These are phyloP conservation scores for Dasypolia templi DNA, from an alignment of 2,888 invertebrate genomes.

Conservation along the genomic window DNA sequence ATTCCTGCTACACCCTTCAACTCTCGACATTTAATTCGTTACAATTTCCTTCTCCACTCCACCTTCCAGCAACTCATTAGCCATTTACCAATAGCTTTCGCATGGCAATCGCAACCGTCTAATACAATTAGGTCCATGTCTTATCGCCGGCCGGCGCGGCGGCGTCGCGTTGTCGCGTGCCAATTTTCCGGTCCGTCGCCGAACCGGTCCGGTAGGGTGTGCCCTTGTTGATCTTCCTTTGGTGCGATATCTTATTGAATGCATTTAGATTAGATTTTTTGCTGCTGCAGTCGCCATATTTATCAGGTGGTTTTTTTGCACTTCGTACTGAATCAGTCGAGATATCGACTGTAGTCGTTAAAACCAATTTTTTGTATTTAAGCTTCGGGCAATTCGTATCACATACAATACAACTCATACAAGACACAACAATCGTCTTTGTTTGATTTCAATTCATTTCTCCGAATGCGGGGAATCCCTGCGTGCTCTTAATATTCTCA, in stretches of 20 bases:
- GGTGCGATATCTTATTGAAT: constrained; percentile 46
- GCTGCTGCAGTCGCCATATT: background rate
- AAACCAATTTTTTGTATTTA: background rate
- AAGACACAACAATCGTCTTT: constrained; percentile 28
- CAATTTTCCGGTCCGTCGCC: constrained; percentile 74
- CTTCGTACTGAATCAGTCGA: background rate
- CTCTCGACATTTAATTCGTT: background rate
- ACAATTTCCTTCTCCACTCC: constrained; percentile 1
- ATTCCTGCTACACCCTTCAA: background rate
- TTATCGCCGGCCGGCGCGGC: no score
- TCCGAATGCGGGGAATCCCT: constrained; percentile 45
- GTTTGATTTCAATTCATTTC: constrained; percentile 31
- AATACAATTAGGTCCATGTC: constrained; percentile 55
- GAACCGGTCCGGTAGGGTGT: constrained; percentile 64
- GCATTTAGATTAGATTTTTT: constrained; percentile 13
- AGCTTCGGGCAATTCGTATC: constrained; percentile 13
- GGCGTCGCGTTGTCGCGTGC: constrained; percentile 64
- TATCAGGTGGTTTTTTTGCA: background rate
- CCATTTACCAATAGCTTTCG: constrained; percentile 45
- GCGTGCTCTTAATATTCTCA: constrained; percentile 3
- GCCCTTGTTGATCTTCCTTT: constrained; percentile 56
- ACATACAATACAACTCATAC: background rate
- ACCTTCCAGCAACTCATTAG: constrained; percentile 25
- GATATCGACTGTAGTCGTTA: background rate
- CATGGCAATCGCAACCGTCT: constrained; percentile 52